Base-by-base conservation (phyloP, 2,113 vertebrate species). In the Odobenus rosmarus region DNA sequence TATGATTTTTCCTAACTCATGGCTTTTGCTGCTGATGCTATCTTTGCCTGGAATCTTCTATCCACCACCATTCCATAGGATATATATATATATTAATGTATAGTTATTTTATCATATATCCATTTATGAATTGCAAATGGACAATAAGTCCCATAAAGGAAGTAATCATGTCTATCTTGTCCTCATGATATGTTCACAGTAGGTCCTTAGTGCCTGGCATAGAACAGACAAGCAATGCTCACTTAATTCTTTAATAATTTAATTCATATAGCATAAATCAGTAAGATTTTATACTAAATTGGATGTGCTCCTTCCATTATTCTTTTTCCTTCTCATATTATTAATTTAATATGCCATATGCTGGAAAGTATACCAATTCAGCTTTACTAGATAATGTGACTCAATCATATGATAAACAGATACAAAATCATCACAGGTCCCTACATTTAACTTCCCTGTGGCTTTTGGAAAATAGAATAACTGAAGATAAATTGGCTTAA, bases 381-480 rank as follows among this genome's bases (percentile, higher is more conserved):
- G n/a, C 12, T 69, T 90, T 80, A 8, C 21, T 84, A 89, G 46
- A 49, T 85, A 80, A 62, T 72, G 36, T 18, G n/a, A 80, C 7
- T 13, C 55, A 94, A 64, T 72, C n/a, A 31, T 62, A 62, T 80
- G 53, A 72, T 36, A 62, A 90, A 90, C n/a, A 85, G 14, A 62
- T 36, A 76, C 8, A 89, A 53, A 4, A 53, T 18, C 28, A 71
- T 53, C 62, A 59, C 51, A 80, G 80, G 53, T 31, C 21, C 39
- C 28, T 80, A 46, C 26, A 71, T 55, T 79, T 72, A 94, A 94
- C n/a, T 2, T 42, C 15, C 16, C 46, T 26, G 18, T 64, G 31
- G 46, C 86, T 72, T 96, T 90, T 90, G n/a, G 31, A 88, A 94
- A 90, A 90, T 11, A 72, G 5, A 51, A 77, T 24, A 90, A 71